Conservation (phyloP, 2,888 invertebrate species). For the Eretmocerus hayati region DNA sequence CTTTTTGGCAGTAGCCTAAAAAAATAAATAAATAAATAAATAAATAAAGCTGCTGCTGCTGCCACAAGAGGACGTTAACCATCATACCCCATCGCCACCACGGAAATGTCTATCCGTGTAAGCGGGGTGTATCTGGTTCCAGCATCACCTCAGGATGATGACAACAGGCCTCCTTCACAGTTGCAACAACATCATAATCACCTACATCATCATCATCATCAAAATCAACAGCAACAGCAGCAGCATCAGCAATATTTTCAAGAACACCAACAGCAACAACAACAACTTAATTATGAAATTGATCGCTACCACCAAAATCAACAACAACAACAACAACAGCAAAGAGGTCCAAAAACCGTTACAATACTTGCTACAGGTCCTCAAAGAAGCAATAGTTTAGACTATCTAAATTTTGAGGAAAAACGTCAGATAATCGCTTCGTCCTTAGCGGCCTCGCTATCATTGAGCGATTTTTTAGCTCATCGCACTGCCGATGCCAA, state of each 20-base stretch:
- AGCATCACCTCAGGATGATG: conserved; percentile 29
- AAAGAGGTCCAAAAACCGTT: no score
- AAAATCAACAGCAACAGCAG: no score
- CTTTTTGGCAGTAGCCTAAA: no score
- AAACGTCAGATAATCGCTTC: conserved; percentile 84
- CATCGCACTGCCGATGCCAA: conserved; percentile 50
- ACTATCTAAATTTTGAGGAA: conserved; percentile 87
- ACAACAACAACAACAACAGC: no score
- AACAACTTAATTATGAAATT: no score
- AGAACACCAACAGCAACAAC: no score
- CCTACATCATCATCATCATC: conserved; percentile 33
- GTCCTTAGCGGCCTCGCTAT: conserved; percentile 79
- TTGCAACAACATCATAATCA: conserved; percentile 23
- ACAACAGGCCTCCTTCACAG: conserved; percentile 13
- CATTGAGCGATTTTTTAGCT: conserved; percentile 65
- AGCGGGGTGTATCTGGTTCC: conserved; percentile 43
- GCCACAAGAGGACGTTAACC: no score
- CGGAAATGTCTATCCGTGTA: conserved; percentile 37
- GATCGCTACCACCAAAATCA: conserved; percentile 36
- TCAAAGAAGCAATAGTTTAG: conserved; percentile 75
- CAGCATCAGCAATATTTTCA: no score
- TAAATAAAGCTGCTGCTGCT: no score
- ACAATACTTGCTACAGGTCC: conserved; percentile 56
- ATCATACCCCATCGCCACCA: no score
- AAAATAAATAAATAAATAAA: no score